phyloP scores from a whole-genome alignment of 2,888 invertebrate genomes.

The Protula sp. region DNA sequence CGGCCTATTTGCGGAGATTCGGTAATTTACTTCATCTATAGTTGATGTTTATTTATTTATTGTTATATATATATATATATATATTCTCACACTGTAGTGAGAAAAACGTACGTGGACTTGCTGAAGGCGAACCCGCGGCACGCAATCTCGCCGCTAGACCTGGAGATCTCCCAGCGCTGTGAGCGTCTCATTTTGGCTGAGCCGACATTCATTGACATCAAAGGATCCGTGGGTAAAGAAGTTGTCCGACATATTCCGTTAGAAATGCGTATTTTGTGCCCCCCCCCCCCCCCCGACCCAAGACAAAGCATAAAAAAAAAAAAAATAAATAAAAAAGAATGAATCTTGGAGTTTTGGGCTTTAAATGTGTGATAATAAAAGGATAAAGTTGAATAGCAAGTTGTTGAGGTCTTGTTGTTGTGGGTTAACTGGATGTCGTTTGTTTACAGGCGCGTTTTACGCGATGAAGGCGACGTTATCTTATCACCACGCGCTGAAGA shows the following conservation, averaged over 20 bases:
- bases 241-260: no score
- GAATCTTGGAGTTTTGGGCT: no score
- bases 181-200: conserved; percentile 45
- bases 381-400: no score
- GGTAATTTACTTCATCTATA: no score
- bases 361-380: no score
- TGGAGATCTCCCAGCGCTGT: conserved; percentile 49
- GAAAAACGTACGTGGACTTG: conserved; percentile 44
- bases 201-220: conserved; percentile 38
- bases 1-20: no score
- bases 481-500: conserved; percentile 44
- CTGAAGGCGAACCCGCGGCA: conserved; percentile 40
- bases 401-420: not conserved
- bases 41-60: no score
- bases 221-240: conserved; percentile 45
- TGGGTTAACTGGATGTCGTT: not conserved
- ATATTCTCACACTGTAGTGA: no score
- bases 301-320: no score
- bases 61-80: no score
- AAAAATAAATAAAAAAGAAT: no score
- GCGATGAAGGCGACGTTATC: conserved; percentile 51
- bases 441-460: conserved; percentile 43
- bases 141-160: conserved; percentile 46
- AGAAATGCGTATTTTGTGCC: not conserved
- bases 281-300: no score